Percentiles rank a stretch among this genome's conserved stretches.
Conservation (phyloP, 2,797 vertebrate species). For the Erethizon dorsatum region DNA sequence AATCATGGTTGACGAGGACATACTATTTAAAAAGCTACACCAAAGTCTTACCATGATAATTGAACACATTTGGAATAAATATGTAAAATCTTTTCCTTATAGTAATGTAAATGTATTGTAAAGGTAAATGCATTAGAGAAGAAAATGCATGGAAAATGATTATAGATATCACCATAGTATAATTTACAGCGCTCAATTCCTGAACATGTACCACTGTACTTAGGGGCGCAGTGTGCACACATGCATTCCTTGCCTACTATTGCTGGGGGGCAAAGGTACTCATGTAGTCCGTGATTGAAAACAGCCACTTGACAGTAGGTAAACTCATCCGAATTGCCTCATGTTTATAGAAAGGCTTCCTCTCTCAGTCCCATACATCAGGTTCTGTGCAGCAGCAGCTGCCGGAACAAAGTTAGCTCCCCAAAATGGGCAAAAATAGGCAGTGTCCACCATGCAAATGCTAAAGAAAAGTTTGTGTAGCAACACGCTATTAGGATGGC, state of each 20-base stretch:
- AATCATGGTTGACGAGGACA: constrained; percentile 12
- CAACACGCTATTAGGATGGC: not conserved
- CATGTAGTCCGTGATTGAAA: constrained; percentile 73
- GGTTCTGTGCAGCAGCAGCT: constrained; percentile 65
- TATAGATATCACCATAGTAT: not conserved
- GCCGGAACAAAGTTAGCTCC: constrained; percentile 83
- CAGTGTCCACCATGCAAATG: constrained; percentile 38
- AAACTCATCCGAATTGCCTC: constrained; percentile 75
- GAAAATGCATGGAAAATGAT: constrained; percentile 49
- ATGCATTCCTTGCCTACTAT: not conserved
- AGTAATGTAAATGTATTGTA: not conserved
- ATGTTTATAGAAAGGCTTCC: constrained; percentile 77
- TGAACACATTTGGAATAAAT: constrained; percentile 31
- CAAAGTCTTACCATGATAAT: not conserved
- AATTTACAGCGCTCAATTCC: constrained; percentile 12
- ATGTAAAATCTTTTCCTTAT: constrained; percentile 8
- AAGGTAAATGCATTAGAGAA: constrained; percentile 50
- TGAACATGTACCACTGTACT: not conserved
- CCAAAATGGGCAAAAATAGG: constrained; percentile 48
- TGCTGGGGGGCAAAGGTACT: constrained; percentile 67
- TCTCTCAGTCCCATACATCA: constrained; percentile 37
- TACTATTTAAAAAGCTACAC: constrained; percentile 23
- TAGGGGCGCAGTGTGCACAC: not conserved
- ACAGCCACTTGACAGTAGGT: constrained; percentile 83
- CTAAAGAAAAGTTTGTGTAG: constrained; percentile 54